A percentile compares a stretch with the other conserved stretches of the same genome.
Evolutionary conservation across 2,888 invertebrate genomes (phyloP).

Genomic region (Hedychridium roseum): DNA sequence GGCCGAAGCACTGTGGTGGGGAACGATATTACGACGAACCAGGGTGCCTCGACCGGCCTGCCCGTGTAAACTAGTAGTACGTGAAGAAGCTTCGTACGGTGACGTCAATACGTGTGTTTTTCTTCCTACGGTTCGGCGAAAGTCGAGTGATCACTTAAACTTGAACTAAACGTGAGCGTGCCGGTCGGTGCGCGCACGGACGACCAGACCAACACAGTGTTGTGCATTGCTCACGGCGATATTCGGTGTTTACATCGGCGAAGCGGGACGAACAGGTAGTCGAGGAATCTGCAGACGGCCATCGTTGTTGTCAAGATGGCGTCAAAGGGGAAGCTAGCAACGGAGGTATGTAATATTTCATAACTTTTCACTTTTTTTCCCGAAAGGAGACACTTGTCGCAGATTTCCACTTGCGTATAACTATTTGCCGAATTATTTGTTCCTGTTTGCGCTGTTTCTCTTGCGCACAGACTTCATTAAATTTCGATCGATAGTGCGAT

Average conservation of each 20-base stretch:
- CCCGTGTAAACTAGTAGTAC: constrained; percentile 31
- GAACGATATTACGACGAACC: constrained; percentile 22
- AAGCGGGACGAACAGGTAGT: constrained; percentile 31
- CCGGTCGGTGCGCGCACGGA: no score
- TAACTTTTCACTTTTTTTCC: constrained; percentile 5
- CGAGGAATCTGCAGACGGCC: constrained; percentile 38
- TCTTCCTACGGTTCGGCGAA: background rate
- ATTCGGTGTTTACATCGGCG: constrained; percentile 19
- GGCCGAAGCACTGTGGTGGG: constrained; percentile 20
- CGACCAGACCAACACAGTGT: no score
- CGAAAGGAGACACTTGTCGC: no score
- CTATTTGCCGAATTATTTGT: no score
- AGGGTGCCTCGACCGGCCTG: constrained; percentile 24
- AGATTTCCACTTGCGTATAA: no score
- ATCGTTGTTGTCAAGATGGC: constrained; percentile 59
- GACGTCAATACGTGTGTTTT: constrained; percentile 37
- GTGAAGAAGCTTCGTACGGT: constrained; percentile 34
- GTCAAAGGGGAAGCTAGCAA: constrained; percentile 52
- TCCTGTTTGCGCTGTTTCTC: constrained; percentile 17
- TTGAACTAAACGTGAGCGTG: no score
- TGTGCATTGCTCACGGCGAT: no score
- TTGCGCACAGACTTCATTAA: no score
- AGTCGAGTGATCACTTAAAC: background rate
- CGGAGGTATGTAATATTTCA: constrained; percentile 46
- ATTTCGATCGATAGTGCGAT: background rate